Conservation (phyloP, 2,797 vertebrate genomes). For the Enteromius fasciolatus region DNA sequence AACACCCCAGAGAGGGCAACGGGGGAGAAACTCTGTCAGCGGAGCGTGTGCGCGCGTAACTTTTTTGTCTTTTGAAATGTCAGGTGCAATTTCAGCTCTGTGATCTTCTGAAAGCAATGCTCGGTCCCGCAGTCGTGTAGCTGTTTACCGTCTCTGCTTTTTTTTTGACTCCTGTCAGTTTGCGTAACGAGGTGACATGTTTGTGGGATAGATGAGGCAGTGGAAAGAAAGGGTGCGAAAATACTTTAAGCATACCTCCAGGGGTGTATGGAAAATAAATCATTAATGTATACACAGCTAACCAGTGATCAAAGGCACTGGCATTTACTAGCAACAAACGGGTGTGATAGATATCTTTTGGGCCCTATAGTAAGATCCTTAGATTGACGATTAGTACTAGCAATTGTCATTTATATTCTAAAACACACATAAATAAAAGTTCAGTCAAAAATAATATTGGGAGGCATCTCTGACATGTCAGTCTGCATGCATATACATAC, state of each 20-base stretch:
- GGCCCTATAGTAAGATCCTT: neutral
- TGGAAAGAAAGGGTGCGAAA: conserved; percentile 22
- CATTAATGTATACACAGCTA: conserved; percentile 24
- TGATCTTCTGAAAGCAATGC: conserved; percentile 92
- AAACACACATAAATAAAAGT: neutral
- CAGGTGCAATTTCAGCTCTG: conserved; percentile 94
- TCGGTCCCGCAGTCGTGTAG: conserved; percentile 85
- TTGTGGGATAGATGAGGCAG: conserved; percentile 60
- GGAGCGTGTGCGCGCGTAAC: conserved; percentile 52
- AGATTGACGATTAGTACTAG: neutral
- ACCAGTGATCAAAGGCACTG: conserved; percentile 33
- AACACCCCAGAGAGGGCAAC: conserved; percentile 85
- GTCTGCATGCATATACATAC: neutral
- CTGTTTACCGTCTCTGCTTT: conserved; percentile 80
- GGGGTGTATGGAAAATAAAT: conserved; percentile 41
- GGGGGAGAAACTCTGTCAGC: conserved; percentile 82
- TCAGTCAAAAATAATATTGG: neutral
- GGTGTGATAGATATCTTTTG: conserved; percentile 18
- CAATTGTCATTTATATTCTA: neutral
- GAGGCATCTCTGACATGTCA: neutral
- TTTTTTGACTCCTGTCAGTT: conserved; percentile 69
- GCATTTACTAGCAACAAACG: conserved; percentile 18
- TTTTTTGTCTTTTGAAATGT: conserved; percentile 91
- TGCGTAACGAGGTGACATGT: conserved; percentile 62
- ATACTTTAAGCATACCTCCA: conserved; percentile 37